Evolutionary conservation across 1,140 invertebrate species (phyloP), one percentile per base, ranked within the genome.

Genomic region (Drosophila pandora): DNA sequence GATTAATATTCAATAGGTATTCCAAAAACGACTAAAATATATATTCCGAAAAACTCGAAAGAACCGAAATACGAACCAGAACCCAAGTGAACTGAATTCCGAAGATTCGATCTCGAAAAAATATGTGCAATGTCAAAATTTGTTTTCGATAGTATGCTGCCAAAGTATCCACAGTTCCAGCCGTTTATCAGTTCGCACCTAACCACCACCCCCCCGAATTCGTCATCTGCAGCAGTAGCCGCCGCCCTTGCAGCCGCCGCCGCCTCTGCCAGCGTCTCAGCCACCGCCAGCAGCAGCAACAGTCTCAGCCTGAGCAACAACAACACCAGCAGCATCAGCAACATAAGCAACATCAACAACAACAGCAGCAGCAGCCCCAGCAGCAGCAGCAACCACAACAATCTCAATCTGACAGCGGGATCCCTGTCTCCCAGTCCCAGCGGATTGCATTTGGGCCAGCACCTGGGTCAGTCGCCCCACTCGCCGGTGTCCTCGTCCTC

Each of bases 111-210:
- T 30, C 63, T 79, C 69, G 71, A 56, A 79, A 76, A 91, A 79
- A 65, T 91, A 93, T 93, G 93, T 93, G 95, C 94, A 94, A 97
- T 98, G 97, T 97, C 96, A 95, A 98, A 98, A 95, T 97, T 97
- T 94, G 96, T 97, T 95, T 97, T 98, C 94, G 97, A 98, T 96
- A 97, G 96, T 94, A 97, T 98, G 96, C 95, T 98, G 93, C 97
- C 97, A 83, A 98, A 98, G 94, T 98, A 98, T 95, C 96, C 92
- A 95, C 91, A 95, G 95, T 93, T 96, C 95, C 91, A 95, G 94
- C 93, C 95, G 95, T 93, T 92, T 91, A 91, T 91, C 73, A 92
- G 90, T 91, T 91, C 91, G 72, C 91, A 93, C 93, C 92, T 79
- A 93, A 93, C 62, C 91, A 92, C 91, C 93, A 92, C 91, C 92